phyloP scores from a whole-genome alignment of 2,113 vertebrate genomes.

The Struthidea cinerea region DNA sequence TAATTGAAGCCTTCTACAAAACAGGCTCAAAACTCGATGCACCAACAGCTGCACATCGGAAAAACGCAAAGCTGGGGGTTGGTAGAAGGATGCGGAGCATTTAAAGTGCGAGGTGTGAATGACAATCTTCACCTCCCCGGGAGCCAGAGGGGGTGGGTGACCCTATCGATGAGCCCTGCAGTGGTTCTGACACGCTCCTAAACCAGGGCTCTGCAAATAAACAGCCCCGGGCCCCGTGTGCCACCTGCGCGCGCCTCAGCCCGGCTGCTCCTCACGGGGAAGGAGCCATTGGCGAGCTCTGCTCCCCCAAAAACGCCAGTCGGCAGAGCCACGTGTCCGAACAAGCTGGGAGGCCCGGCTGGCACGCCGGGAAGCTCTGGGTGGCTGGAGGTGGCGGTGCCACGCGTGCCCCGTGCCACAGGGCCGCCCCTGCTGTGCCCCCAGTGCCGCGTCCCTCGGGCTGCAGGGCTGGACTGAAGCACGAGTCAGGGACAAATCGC shows the following conservation, averaged over 20 bases:
- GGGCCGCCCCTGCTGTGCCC: too few species aligned
- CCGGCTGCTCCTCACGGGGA: neutral
- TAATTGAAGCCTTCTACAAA: neutral
- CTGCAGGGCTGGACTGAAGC: rapidly evolving
- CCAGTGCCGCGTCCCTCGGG: neutral
- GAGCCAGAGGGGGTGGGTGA: neutral
- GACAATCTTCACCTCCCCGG: neutral
- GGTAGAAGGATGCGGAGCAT: neutral
- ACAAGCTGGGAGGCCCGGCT: neutral
- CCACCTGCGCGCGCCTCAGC: neutral
- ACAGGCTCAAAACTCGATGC: neutral
- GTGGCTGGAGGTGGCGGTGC: neutral
- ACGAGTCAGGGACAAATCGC: neutral
- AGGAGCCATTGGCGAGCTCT: neutral
- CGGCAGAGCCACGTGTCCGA: neutral
- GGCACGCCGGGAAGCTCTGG: neutral
- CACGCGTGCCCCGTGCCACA: neutral
- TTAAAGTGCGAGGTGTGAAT: neutral
- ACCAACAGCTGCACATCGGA: neutral
- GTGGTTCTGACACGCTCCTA: neutral
- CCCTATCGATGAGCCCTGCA: neutral
- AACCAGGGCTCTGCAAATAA: neutral
- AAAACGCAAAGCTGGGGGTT: neutral
- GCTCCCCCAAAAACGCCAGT: neutral
- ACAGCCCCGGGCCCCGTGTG: neutral